A percentile compares a stretch with the other conserved stretches of the same genome.
Conservation (phyloP, 2,113 vertebrate genomes). For the Anoura caudifer region DNA sequence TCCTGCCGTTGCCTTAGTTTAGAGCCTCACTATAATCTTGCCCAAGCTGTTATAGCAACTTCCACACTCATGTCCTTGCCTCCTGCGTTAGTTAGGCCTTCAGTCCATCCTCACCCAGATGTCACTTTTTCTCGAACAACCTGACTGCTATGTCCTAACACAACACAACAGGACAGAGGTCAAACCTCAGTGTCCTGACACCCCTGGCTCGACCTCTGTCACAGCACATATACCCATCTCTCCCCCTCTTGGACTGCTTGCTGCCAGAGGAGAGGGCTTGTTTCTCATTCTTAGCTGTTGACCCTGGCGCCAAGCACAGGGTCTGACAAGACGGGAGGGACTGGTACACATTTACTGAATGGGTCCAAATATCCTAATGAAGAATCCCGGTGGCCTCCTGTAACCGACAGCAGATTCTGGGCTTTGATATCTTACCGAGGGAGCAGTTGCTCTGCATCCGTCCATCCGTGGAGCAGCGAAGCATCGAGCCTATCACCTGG, state of each 20-base stretch:
- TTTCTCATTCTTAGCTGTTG: slow-evolving; percentile 1
- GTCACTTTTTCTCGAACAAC: not conserved
- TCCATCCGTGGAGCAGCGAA: slow-evolving; percentile 91
- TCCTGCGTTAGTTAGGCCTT: not conserved
- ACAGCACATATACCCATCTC: not conserved
- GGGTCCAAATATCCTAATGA: not conserved
- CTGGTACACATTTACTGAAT: not conserved
- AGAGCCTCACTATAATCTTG: not conserved
- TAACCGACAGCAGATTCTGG: fast-evolving
- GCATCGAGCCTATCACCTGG: slow-evolving; percentile 90
- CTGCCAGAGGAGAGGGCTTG: not conserved
- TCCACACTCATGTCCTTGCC: not conserved
- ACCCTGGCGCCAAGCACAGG: not conserved
- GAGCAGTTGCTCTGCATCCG: slow-evolving; percentile 96
- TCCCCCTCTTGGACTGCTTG: not conserved
- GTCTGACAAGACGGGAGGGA: not conserved
- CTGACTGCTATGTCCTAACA: not conserved
- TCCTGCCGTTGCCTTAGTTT: not conserved
- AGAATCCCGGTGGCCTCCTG: not conserved
- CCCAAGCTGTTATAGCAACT: not conserved
- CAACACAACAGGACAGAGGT: not conserved
- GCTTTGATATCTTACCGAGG: slow-evolving; percentile 75
- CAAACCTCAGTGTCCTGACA: not conserved
- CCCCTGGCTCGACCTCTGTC: not conserved
- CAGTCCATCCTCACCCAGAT: not conserved